phyloP scores from a whole-genome alignment of 2,797 vertebrate species.

The Pangasius krempfi region DNA sequence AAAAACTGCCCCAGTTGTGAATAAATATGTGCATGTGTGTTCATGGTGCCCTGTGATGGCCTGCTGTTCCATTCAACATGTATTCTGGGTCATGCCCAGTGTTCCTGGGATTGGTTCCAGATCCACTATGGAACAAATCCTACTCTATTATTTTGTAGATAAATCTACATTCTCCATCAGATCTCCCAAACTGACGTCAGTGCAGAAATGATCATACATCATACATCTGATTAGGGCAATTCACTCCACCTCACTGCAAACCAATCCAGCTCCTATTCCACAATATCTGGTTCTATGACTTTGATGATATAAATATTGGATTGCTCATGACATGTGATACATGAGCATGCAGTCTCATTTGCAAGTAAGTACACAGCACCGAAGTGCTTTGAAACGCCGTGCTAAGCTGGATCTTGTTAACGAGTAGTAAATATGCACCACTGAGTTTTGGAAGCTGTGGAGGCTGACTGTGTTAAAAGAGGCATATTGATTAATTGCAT shows the following conservation, averaged over 20 bases:
- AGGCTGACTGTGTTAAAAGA: constrained; percentile 38
- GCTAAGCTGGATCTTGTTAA: constrained; percentile 29
- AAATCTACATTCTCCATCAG: constrained; percentile 10
- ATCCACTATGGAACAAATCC: neutral
- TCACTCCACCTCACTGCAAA: constrained; percentile 6
- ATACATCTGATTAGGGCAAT: constrained; percentile 5
- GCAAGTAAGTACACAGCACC: neutral
- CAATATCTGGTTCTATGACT: neutral
- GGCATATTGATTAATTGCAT: constrained; percentile 54
- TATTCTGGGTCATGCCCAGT: neutral
- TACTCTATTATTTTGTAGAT: neutral
- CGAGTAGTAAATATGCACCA: constrained; percentile 16
- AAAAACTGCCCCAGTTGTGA: neutral
- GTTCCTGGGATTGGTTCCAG: neutral
- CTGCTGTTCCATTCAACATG: neutral
- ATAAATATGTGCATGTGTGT: neutral
- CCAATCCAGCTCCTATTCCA: constrained; percentile 9
- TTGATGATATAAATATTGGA: constrained; percentile 9
- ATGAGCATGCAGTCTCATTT: constrained; percentile 6
- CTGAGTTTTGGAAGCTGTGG: constrained; percentile 12
- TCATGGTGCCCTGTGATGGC: neutral
- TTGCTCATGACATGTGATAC: constrained; percentile 14
- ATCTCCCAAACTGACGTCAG: neutral
- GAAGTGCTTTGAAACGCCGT: neutral
- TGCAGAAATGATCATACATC: constrained; percentile 26